Base-by-base conservation (phyloP, 2,888 invertebrate species). In the Callinectes sapidus region DNA sequence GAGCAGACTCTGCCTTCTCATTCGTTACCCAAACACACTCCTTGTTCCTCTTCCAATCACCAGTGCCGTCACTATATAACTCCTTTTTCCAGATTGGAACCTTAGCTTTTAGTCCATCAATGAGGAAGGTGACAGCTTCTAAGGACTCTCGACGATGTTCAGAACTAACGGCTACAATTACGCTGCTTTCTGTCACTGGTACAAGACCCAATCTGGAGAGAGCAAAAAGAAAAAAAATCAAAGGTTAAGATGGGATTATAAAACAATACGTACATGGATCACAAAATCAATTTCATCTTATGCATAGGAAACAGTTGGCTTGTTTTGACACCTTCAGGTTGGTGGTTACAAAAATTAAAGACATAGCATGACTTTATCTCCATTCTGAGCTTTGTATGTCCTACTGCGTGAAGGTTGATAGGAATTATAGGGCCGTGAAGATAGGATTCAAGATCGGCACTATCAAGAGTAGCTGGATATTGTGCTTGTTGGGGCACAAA, bases 31-130 rank as follows among this genome's bases (percentile, higher is more conserved):
- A 94, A 8, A 89, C 54, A 81, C 94, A 94, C 48, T 94, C 94
- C 77, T 94, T 94, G 88, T 94, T 94, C 71, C 92, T 90, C 91
- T 94, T 94, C 94, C 94, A 94, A 85, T 90, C 90, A 89, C 91
- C 71, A 77, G 61, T 94, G 16, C 94, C 94, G 95, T 96, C 96
- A 48, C 96, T 96, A 95, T 99, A 99, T 42, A 98, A 96, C 96
- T 99, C 99, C 96, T 98, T 98, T 96, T 99, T 99, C 99, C 99
- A 99, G 93, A 99, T 98, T 0, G 99, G 99, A 61, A 99, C 99
- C 48, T 96, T 96, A 92, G 97, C 97, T 96, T 99, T 99, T 0
- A 99, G 96, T 92, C 96, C 96, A 95, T 99, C 97, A 95, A 99
- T 98, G 95, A 98, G 97, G 96, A 96, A 97, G 90, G 97, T 96